Percentiles rank a stretch among this genome's conserved stretches.
phyloP scores from a whole-genome alignment of 2,113 vertebrate species.

The Rhabdornis inornatus region DNA sequence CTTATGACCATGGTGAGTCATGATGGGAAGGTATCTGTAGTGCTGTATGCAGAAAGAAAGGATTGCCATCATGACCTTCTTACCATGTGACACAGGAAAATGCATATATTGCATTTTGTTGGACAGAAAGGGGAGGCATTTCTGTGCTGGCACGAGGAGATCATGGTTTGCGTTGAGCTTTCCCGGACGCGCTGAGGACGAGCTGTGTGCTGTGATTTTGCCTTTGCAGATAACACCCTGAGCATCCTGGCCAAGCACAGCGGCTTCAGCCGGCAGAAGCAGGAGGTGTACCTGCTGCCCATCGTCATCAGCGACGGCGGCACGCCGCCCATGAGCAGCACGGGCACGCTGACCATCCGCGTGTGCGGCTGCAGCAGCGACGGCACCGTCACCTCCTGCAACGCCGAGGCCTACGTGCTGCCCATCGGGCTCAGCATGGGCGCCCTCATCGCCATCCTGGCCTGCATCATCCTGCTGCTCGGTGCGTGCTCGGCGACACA shows the following conservation, averaged over 20 bases:
- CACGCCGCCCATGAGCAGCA: slow-evolving; percentile 94
- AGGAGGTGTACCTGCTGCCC: slow-evolving; percentile 94
- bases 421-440: slow-evolving; percentile 99
- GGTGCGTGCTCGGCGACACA: slow-evolving; percentile 73
- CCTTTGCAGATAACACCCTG: slow-evolving; percentile 89
- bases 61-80: neutral
- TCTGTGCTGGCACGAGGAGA: neutral
- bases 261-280: slow-evolving; percentile 93
- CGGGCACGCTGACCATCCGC: slow-evolving; percentile 94
- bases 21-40: neutral
- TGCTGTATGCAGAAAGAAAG: neutral
- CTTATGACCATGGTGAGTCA: neutral
- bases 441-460: slow-evolving; percentile 95
- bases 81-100: neutral
- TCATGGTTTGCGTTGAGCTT: neutral
- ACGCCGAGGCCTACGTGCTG: slow-evolving; percentile 92
- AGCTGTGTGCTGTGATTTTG: neutral
- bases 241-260: slow-evolving; percentile 93
- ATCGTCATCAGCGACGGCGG: slow-evolving; percentile 95
- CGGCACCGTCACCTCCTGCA: slow-evolving; percentile 92
- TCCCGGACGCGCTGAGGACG: neutral
- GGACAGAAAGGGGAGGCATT: neutral
- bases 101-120: fast-evolving
- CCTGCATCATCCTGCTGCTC: slow-evolving; percentile 93
- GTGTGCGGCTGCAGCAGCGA: slow-evolving; percentile 96